phyloP scores from a whole-genome alignment of 2,113 vertebrate genomes.

The Labeo catla region DNA sequence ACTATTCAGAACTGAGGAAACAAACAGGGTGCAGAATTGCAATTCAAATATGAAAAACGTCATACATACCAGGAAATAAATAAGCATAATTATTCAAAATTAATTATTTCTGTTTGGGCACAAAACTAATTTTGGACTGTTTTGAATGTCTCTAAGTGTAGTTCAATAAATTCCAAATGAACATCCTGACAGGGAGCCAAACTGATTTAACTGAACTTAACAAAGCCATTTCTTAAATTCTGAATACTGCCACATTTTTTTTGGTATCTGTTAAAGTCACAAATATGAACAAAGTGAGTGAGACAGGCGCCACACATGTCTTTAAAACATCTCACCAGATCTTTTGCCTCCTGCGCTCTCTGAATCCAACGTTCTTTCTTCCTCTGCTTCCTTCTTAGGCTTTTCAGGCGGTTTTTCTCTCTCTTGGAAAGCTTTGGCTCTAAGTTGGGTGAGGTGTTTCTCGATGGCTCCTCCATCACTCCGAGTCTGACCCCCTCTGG shows the following conservation, averaged over 20 bases:
- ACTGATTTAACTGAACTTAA: background rate
- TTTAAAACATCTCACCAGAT: constrained; percentile 52
- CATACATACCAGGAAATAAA: background rate
- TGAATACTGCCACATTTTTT: background rate
- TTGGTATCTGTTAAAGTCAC: background rate
- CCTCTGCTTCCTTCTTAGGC: constrained; percentile 80
- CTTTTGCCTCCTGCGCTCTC: constrained; percentile 70
- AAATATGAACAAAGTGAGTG: background rate
- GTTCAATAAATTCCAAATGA: background rate
- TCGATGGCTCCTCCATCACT: constrained; percentile 25
- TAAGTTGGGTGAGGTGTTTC: constrained; percentile 52
- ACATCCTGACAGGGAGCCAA: background rate
- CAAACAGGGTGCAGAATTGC: background rate
- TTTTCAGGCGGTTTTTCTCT: constrained; percentile 84
- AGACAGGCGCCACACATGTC: background rate
- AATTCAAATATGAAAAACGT: background rate
- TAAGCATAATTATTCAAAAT: background rate
- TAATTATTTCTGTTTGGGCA: background rate
- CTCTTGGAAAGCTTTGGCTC: constrained; percentile 69
- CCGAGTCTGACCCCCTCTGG: background rate
- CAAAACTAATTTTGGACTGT: background rate
- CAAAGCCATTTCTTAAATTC: background rate
- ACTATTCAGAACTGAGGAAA: background rate
- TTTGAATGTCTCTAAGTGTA: background rate
- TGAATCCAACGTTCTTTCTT: constrained; percentile 78